phyloP scores from a whole-genome alignment of 1,140 invertebrate genomes.

The Oncopodura yosiiana region DNA sequence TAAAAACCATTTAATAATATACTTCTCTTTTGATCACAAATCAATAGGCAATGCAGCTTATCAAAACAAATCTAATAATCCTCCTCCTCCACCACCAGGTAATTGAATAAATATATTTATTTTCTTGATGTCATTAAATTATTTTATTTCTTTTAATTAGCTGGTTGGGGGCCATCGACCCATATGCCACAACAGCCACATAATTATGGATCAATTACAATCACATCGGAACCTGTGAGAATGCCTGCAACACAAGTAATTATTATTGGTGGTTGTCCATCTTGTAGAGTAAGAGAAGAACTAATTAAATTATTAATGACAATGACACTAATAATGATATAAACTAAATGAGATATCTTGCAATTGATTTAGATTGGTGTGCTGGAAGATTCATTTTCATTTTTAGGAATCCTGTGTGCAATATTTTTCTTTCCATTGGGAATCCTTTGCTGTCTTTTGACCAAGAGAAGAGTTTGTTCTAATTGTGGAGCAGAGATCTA shows the following conservation, averaged over 20 bases:
- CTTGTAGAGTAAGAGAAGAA: conserved; percentile 53
- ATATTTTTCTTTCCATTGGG: conserved; percentile 77
- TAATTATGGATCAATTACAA: conserved; percentile 18
- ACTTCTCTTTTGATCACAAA: neutral
- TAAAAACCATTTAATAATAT: neutral
- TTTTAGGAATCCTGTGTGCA: conserved; percentile 67
- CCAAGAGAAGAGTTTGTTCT: conserved; percentile 66
- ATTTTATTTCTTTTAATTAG: neutral
- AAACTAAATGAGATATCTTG: neutral
- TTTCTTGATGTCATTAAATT: neutral
- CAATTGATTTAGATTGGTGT: conserved; percentile 53
- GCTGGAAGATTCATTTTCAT: conserved; percentile 73
- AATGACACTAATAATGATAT: neutral
- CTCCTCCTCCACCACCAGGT: neutral
- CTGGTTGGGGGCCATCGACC: neutral
- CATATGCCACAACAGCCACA: neutral
- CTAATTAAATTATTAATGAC: neutral
- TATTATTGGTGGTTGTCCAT: conserved; percentile 67
- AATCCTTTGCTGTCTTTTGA: conserved; percentile 65
- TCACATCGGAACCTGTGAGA: conserved; percentile 33
- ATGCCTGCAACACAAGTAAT: conserved; percentile 51
- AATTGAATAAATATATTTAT: neutral
- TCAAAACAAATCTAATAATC: neutral
- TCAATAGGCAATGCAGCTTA: neutral
- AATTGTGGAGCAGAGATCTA: conserved; percentile 81